A percentile compares a stretch with the other conserved stretches of the same genome.
These are phyloP conservation scores for Carpatolechia fugitivella DNA, from an alignment of 2,888 invertebrate genomes.

Conservation along the genomic window DNA sequence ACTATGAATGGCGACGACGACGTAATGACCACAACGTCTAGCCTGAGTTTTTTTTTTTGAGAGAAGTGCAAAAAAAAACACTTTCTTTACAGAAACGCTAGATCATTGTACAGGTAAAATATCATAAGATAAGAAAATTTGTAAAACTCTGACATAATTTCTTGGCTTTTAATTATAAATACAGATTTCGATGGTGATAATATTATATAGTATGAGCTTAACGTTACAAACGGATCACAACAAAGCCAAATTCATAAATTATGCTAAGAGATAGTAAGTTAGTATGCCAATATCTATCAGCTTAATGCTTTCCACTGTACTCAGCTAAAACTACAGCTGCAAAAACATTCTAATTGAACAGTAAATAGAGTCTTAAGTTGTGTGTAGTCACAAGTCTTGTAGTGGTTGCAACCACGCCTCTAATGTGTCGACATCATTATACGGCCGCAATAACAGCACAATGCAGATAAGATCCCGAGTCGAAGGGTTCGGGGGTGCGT, in stretches of 20 bases:
- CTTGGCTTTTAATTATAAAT: too few species aligned
- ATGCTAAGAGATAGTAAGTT: background rate
- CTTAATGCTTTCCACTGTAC: background rate
- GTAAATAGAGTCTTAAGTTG: background rate
- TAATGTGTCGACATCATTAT: slow-evolving; percentile 67
- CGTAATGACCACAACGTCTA: too few species aligned
- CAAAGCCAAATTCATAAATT: background rate
- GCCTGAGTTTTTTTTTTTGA: background rate
- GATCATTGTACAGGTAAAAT: too few species aligned
- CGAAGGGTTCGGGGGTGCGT: slow-evolving; percentile 40
- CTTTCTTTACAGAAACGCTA: too few species aligned
- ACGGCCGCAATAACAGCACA: slow-evolving; percentile 57
- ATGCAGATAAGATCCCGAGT: slow-evolving; percentile 63
- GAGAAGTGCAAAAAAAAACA: too few species aligned
- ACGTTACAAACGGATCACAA: too few species aligned
- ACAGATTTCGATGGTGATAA: too few species aligned
- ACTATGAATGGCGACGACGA: slow-evolving; percentile 3
- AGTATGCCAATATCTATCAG: background rate
- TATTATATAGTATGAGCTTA: too few species aligned
- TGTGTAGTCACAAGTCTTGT: slow-evolving; percentile 1
- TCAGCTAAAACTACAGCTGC: background rate
- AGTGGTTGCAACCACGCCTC: slow-evolving; percentile 29
- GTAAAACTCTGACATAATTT: too few species aligned
- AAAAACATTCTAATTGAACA: background rate
- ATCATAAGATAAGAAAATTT: too few species aligned